phyloP scores from a whole-genome alignment of 2,797 vertebrate genomes.

The Danio choprae region DNA sequence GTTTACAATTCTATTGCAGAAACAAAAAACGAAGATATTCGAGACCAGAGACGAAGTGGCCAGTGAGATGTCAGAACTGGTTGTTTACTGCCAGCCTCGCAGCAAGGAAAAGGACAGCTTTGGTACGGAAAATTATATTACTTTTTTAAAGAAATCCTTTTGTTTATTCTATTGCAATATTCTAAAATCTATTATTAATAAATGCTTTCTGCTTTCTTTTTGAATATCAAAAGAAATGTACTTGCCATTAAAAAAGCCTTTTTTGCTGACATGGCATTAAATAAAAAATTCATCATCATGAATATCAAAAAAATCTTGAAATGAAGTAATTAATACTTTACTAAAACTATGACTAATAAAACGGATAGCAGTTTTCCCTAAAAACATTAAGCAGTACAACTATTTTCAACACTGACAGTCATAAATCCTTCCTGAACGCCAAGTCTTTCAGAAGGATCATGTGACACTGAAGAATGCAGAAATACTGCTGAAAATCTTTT shows the following conservation, averaged over 20 bases:
- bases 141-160: not conserved
- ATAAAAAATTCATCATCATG: too few species aligned
- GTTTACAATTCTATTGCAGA: conserved; percentile 63
- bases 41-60: conserved; percentile 92
- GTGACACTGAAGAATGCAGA: not conserved
- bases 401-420: not conserved
- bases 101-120: conserved; percentile 96
- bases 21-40: conserved; percentile 82
- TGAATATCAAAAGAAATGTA: too few species aligned
- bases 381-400: not conserved
- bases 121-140: conserved; percentile 76
- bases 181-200: too few species aligned
- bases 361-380: not conserved
- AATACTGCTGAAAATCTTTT: not conserved
- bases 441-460: conserved; percentile 1
- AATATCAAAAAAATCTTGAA: not conserved
- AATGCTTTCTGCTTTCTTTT: too few species aligned
- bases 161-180: not conserved
- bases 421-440: not conserved
- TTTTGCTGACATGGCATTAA: too few species aligned
- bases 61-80: conserved; percentile 95
- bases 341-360: too few species aligned
- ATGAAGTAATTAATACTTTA: too few species aligned
- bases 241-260: too few species aligned
- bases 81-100: conserved; percentile 95